These are phyloP conservation scores for Engystomops pustulosus DNA, from an alignment of 2,113 vertebrate species.

Conservation along the genomic window DNA sequence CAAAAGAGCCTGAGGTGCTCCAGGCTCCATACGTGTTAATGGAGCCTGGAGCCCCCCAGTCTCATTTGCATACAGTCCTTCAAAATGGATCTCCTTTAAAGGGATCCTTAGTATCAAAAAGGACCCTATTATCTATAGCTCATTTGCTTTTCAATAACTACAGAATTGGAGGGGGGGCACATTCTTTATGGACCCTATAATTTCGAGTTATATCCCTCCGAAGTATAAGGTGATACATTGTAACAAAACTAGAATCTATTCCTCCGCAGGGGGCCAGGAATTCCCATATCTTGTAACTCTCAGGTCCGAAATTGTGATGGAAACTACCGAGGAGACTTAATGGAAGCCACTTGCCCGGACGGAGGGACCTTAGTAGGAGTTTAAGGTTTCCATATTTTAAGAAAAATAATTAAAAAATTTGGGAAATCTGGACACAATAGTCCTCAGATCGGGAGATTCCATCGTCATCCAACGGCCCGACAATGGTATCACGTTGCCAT, in stretches of 20 bases:
- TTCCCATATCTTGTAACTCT: not conserved
- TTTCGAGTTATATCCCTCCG: not conserved
- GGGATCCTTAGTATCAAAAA: no score
- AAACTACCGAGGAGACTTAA: constrained; percentile 4
- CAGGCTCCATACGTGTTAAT: no score
- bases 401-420: not conserved
- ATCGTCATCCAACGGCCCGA: not conserved
- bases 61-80: no score
- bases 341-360: constrained; percentile 1
- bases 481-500: constrained; percentile 39
- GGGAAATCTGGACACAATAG: not conserved
- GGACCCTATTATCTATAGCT: not conserved
- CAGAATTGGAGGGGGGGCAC: not conserved
- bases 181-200: not conserved
- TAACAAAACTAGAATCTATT: not conserved
- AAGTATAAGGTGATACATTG: not conserved
- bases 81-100: no score
- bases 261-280: not conserved
- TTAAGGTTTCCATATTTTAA: constrained; percentile 7
- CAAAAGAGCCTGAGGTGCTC: no score
- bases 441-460: not conserved
- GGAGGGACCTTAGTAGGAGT: not conserved
- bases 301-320: not conserved
- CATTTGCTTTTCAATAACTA: not conserved
- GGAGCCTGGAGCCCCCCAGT: no score